These are phyloP conservation scores for Nysson spinosus DNA, from an alignment of 2,888 invertebrate species.

Conservation along the genomic window DNA sequence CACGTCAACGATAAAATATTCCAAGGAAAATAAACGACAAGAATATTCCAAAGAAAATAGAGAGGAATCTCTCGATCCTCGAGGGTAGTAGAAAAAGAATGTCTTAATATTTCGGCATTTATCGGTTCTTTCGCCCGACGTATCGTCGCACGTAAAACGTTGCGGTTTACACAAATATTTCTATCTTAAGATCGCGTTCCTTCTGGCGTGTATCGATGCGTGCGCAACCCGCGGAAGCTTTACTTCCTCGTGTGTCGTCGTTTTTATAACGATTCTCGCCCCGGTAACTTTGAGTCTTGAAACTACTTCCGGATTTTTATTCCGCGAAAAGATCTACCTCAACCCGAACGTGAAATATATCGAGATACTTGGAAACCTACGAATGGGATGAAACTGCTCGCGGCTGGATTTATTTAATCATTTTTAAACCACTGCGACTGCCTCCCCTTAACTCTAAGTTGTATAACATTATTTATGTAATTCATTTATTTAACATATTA, in stretches of 20 bases:
- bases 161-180: constrained; percentile 18
- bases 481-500: too few species aligned
- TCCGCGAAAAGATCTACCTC: neutral
- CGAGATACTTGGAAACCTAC: neutral
- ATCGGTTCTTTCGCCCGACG: constrained; percentile 5
- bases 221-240: constrained; percentile 9
- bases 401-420: too few species aligned
- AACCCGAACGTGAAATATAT: neutral
- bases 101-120: too few species aligned
- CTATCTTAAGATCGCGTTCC: neutral
- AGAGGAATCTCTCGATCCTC: too few species aligned
- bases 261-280: constrained; percentile 36
- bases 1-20: too few species aligned
- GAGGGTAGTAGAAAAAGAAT: too few species aligned
- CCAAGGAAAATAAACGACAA: too few species aligned
- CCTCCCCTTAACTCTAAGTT: too few species aligned
- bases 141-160: constrained; percentile 1
- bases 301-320: constrained; percentile 6
- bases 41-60: too few species aligned
- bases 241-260: neutral
- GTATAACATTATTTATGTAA: too few species aligned
- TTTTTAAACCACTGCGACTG: too few species aligned
- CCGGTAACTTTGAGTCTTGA: constrained; percentile 2
- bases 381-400: too few species aligned
- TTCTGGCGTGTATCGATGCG: constrained; percentile 5